A percentile compares a stretch with the other conserved stretches of the same genome.
phyloP scores from a whole-genome alignment of 2,888 invertebrate genomes.

The Reticulitermes lucifugus region DNA sequence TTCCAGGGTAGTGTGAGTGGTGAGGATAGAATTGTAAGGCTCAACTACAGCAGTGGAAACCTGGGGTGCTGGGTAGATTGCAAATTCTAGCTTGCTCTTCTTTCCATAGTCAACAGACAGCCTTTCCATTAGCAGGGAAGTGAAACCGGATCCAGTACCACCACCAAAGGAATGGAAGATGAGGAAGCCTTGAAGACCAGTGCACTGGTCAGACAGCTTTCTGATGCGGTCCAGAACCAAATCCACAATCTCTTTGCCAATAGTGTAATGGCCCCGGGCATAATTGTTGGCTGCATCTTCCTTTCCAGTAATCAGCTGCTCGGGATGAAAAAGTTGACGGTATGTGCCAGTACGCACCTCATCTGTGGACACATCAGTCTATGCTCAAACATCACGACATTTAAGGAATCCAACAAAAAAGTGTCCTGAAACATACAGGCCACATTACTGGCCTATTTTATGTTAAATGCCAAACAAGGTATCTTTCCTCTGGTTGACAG shows the following conservation, averaged over 20 bases:
- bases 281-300: conserved; percentile 99
- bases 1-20: conserved; percentile 72
- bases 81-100: conserved; percentile 74
- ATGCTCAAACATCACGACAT: too few relatives aligned
- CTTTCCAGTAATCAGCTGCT: conserved; percentile 96
- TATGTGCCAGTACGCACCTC: conserved; percentile 95
- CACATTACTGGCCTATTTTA: neutral
- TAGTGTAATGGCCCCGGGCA: conserved; percentile 90
- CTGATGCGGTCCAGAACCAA: conserved; percentile 68
- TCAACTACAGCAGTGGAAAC: conserved; percentile 64
- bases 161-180: conserved; percentile 74
- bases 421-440: too few relatives aligned
- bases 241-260: conserved; percentile 72
- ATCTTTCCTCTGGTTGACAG: conserved; percentile 53
- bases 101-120: conserved; percentile 76
- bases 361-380: conserved; percentile 63
- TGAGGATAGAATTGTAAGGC: conserved; percentile 71
- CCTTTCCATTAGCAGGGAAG: conserved; percentile 74
- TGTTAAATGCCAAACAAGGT: neutral
- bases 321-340: conserved; percentile 71
- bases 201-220: conserved; percentile 69
- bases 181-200: conserved; percentile 70
- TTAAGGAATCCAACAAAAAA: too few relatives aligned
- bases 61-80: conserved; percentile 75
- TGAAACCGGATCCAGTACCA: conserved; percentile 75